A percentile compares a stretch with the other conserved stretches of the same genome.
phyloP scores from a whole-genome alignment of 2,888 invertebrate genomes.

The Acanthopleura granulata region DNA sequence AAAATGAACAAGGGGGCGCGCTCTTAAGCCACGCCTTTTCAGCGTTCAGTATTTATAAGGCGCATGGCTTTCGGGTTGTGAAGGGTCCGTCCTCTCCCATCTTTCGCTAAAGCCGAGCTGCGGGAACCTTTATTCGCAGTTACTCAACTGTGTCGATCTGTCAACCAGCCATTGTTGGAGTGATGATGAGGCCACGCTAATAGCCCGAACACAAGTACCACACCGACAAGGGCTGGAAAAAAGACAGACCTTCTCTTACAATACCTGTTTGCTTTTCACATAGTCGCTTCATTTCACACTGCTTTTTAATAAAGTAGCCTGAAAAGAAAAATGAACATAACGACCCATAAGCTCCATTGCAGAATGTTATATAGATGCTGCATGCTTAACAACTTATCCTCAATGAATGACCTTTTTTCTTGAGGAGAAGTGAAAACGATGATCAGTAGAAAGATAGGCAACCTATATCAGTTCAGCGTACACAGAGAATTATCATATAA shows the following conservation, averaged over 20 bases:
- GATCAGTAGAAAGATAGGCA: too few relatives aligned
- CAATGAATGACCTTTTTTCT: too few relatives aligned
- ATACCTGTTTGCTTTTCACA: slow-evolving; percentile 7
- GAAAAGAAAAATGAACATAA: not conserved
- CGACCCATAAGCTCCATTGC: too few relatives aligned
- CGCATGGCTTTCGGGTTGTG: not conserved
- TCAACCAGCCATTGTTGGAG: not conserved
- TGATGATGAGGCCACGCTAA: not conserved
- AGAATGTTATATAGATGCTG: too few relatives aligned
- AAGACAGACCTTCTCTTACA: not conserved
- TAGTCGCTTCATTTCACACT: slow-evolving; percentile 14
- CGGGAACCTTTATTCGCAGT: slow-evolving; percentile 1
- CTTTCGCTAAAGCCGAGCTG: not conserved
- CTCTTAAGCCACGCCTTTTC: not conserved
- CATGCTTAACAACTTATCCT: too few relatives aligned
- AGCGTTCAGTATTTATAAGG: not conserved
- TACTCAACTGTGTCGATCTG: slow-evolving; percentile 14
- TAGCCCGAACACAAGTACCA: not conserved
- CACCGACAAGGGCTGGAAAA: not conserved
- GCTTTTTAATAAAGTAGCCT: slow-evolving; percentile 5
- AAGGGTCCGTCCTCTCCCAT: slow-evolving; percentile 14
- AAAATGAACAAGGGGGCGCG: not conserved
- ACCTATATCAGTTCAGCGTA: too few relatives aligned
- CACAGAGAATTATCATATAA: too few relatives aligned
- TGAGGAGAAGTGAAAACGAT: too few relatives aligned